phyloP scores from a whole-genome alignment of 2,113 vertebrate species.

The Sclerurus mexicanus region DNA sequence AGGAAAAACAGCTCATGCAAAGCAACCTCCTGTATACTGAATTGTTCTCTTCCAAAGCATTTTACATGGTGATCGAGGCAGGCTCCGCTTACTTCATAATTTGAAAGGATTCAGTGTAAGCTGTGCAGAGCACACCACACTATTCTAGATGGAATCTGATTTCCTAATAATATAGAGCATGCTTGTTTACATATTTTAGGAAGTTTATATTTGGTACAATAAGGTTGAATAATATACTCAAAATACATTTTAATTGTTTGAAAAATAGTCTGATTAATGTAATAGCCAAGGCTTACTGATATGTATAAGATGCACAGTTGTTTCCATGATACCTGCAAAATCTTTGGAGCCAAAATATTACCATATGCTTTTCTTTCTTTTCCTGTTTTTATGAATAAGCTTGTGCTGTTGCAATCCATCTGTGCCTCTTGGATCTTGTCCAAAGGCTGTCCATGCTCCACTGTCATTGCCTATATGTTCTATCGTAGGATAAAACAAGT shows the following conservation, averaged over 20 bases:
- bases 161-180: not conserved
- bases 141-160: not conserved
- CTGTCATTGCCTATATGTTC: not conserved
- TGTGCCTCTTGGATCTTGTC: not conserved
- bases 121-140: not conserved
- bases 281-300: not conserved
- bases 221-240: not conserved
- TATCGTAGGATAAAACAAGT: not conserved
- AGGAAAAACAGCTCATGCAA: not conserved
- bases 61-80: not conserved
- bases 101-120: not conserved
- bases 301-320: not conserved
- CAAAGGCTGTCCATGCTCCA: not conserved
- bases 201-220: not conserved
- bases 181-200: not conserved
- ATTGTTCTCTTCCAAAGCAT: not conserved
- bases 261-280: conserved; percentile 12
- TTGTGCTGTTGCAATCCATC: not conserved
- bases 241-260: not conserved
- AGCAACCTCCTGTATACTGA: not conserved
- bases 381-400: not conserved
- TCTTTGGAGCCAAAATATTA: not conserved
- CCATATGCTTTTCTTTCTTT: not conserved
- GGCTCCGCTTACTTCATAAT: not conserved
- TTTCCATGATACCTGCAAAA: not conserved